Evolutionary conservation across 1,140 invertebrate species (phyloP), one percentile per base, ranked within the genome.

Genomic region (Whitmania pigra): DNA sequence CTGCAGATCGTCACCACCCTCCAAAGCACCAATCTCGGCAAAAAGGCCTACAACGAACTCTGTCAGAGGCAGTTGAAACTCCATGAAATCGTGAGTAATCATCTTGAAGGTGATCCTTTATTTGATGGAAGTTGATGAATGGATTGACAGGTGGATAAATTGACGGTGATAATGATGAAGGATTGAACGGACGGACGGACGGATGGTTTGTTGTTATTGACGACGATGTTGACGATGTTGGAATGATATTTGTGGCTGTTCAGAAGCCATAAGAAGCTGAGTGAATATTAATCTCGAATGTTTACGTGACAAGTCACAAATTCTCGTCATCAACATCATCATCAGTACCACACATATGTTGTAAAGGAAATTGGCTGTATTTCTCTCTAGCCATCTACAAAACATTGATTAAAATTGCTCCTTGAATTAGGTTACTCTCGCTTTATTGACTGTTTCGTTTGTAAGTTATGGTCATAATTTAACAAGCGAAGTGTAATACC

Each of bases 1-100:
- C 78, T 90, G 74, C 89, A 91, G 81, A 88, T 90, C 74, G 88
- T 90, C 25, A 89, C 88, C n/a, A 88, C 89, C 0, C 83, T 92
- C 53, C 89, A 91, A 78, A 89, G 87, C 49, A 91, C 90, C 18
- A 80, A 85, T 17, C 84, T 86, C 20, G 90, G 90, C 11, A 87
- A 87, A 76, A 83, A 85, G 73, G 86, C 87, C 78, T 92, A 91
- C 77, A 84, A 84, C 60, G 87, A 87, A 29, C 84, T 91, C 20
- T 91, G 89, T 79, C 87, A 89, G 75, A 80, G 88, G 73, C 88
- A 90, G 80, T 85, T 87, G 74, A 88, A 88, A 77, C 85, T 92
- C n/a, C 85, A 87, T 77, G 87, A 89, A 82, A 78, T 91, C 85
- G 89, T 91, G 79, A 78, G 83, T 78, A 18, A 31, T 69, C 17